phyloP scores from a whole-genome alignment of 2,888 invertebrate species.

The Ormyrus labotus region DNA sequence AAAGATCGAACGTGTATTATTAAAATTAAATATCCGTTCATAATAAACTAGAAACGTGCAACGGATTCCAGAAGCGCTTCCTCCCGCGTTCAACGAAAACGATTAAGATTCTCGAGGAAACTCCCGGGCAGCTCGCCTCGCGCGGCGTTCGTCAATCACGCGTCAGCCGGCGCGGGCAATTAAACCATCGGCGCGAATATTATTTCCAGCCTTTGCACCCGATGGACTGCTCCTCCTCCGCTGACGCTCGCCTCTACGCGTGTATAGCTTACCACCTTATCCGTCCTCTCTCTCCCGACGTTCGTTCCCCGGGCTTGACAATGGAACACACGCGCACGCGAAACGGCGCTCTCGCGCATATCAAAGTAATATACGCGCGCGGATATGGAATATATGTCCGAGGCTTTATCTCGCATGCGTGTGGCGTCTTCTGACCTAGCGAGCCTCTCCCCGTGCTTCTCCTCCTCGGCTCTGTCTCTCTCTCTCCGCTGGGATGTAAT shows the following conservation, averaged over 20 bases:
- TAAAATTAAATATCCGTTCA: not conserved
- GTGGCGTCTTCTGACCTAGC: slow-evolving; percentile 67
- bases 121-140: no score
- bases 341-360: slow-evolving; percentile 8
- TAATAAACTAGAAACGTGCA: slow-evolving; percentile 3
- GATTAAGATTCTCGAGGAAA: no score
- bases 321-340: slow-evolving; percentile 4
- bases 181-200: slow-evolving; percentile 34
- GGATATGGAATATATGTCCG: slow-evolving; percentile 55
- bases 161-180: slow-evolving; percentile 33
- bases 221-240: not conserved
- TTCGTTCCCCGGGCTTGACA: not conserved
- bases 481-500: not conserved
- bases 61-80: not conserved
- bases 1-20: no score
- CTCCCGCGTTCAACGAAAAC: no score
- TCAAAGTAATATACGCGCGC: slow-evolving; percentile 53
- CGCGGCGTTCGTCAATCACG: not conserved
- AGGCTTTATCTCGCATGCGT: slow-evolving; percentile 67
- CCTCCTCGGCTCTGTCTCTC: slow-evolving; percentile 8
- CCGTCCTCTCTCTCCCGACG: not conserved
- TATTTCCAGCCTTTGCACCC: not conserved
- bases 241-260: not conserved
- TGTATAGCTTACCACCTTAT: slow-evolving; percentile 13
- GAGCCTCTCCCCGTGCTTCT: slow-evolving; percentile 62